Percentiles rank a stretch among this genome's conserved stretches.
Evolutionary conservation across 2,888 invertebrate genomes (phyloP).

Genomic region (Acleris laterana): DNA sequence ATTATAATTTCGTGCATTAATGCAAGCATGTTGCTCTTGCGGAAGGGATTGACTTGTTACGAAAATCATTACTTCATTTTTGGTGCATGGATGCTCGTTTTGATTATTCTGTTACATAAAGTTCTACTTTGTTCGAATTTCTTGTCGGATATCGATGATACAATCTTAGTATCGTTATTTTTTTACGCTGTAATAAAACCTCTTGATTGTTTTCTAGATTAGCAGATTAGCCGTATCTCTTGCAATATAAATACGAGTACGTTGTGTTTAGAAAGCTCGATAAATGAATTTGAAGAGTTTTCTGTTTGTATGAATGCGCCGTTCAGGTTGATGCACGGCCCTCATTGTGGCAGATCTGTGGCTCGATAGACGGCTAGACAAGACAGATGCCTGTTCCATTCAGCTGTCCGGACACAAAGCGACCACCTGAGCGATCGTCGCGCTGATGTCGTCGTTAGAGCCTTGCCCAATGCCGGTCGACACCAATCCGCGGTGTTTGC

Average conservation of each 20-base stretch:
- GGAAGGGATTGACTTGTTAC: slow-evolving; percentile 51
- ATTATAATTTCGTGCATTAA: slow-evolving; percentile 54
- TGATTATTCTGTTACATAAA: slow-evolving; percentile 37
- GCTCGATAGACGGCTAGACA: slow-evolving; percentile 46
- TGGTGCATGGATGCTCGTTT: slow-evolving; percentile 45
- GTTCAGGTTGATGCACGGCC: slow-evolving; percentile 50
- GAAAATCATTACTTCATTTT: slow-evolving; percentile 48
- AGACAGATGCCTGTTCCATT: slow-evolving; percentile 67
- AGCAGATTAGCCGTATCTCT: slow-evolving; percentile 10
- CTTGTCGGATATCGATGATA: slow-evolving; percentile 15
- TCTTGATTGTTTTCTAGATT: slow-evolving; percentile 23
- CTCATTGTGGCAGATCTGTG: slow-evolving; percentile 47
- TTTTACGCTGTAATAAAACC: slow-evolving; percentile 18
- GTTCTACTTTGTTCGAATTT: not conserved
- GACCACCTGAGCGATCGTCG: slow-evolving; percentile 58
- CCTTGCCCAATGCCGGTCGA: slow-evolving; percentile 17
- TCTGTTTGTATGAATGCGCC: slow-evolving; percentile 25
- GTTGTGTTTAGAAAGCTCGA: slow-evolving; percentile 14
- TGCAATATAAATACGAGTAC: slow-evolving; percentile 18
- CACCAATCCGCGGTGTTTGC: slow-evolving; percentile 39
- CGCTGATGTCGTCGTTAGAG: slow-evolving; percentile 46
- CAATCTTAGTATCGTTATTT: slow-evolving; percentile 8
- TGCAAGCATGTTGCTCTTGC: slow-evolving; percentile 48
- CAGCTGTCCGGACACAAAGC: slow-evolving; percentile 62
- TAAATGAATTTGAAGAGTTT: slow-evolving; percentile 21